Base-by-base conservation (phyloP, 2,888 invertebrate genomes). In the Spodoptera exigua region DNA sequence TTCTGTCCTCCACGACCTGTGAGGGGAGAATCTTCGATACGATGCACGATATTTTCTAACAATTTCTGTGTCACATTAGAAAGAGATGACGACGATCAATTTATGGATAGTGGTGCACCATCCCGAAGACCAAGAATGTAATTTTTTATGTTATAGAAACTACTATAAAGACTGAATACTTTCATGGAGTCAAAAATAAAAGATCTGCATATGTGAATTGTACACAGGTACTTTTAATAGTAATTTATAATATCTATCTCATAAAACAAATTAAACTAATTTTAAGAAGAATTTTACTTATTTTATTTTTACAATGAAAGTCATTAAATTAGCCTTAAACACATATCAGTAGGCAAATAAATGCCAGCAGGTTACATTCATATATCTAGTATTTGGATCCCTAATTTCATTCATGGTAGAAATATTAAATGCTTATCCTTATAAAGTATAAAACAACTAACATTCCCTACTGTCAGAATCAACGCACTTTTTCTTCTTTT, bases 1-100 rank as follows among this genome's bases (percentile, higher is more conserved):
- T 93, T 94, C 75, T 94, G 93, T 53, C 93, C 93, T 0, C 80
- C 88, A 2, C 81, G 85, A 2, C 92, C 93, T 0, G 79, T 86
- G 0, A 74, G 65, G n/a, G 89, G 91, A 11, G 89, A 90, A 56
- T 71, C 76, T 0, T 57, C 80, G 7, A 78, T 90, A 12, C 83
- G 87, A 17, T 94, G 94, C 66, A 94, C 94, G 2, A 86, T 94
- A 36, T 94, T 94, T 69, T 94, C 93, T 1, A 93, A 91, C 64
- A 83, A 91, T 49, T 94, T 92, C 74, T 91, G 94, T 68, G 82
- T 94, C 12, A 90, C 92, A 2, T 78, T 94, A 37, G 89, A 90
- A 61, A 88, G 85, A 66, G 88, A 90, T 37, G 84, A 85, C 3
- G 85, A 87, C 54, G 92, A 93, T 53, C 91, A 93, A 66, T 93